Base-by-base conservation (phyloP, 1,140 invertebrate genomes). In the Drosophila kepulauana region DNA sequence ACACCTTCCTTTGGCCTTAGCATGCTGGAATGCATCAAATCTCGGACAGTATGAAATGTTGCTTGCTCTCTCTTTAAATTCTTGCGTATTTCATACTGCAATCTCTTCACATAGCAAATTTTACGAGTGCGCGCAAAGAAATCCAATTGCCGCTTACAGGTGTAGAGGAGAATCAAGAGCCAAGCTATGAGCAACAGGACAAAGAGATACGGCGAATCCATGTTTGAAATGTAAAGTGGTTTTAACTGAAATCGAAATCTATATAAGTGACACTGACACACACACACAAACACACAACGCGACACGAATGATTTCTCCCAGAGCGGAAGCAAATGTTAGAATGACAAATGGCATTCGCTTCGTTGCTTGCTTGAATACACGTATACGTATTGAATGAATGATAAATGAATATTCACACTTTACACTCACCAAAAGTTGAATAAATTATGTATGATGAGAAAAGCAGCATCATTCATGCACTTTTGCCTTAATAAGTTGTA, bases 21-120 rank as follows among this genome's bases (percentile, higher is more conserved):
- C 70, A 73, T 61, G 28, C n/a, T 68, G 4, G 16, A 16, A 3
- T 69, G 72, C 33, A 75, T 20, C n/a, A 33, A 30, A 8, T 51
- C 20, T 15, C 56, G 30, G 2, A 63, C 11, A 8, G 13, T 5
- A 0, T 74, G 10, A 11, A 67, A 52, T 0, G 38, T 48, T 16
- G 46, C 3, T 4, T 78, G 64, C n/a, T 78, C 71, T 30, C 15
- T n/a, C 15, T 68, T 77, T 1, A 77, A 11, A 0, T 58, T 75
- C 33, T 58, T 68, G 3, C 75, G 16, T 7, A 69, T 52, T 41
- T 78, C 64, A 33, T 45, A 49, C 54, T 75, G 75, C 6, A 74
- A 13, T 7, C n/a, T 57, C 28, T 74, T 73, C 3, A 74, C 41
- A n/a, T 16, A n/a, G 1, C 7, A 5, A 8, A 67, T 61, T 1